These are phyloP conservation scores for Pseudopodoces humilis DNA, from an alignment of 2,113 vertebrate species.

Conservation along the genomic window DNA sequence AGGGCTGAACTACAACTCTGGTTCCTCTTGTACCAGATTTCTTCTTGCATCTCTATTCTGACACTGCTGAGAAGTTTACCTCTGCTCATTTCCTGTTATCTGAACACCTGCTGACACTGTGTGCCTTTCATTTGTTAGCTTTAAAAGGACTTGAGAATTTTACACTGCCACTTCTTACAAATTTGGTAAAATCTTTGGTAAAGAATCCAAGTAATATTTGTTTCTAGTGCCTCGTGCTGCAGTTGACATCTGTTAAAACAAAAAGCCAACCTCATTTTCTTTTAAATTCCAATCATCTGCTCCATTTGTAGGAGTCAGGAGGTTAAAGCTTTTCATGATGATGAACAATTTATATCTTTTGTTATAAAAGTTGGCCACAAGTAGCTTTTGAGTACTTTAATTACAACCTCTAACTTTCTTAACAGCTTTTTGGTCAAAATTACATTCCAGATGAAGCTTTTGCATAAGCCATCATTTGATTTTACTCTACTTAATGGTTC, in stretches of 20 bases:
- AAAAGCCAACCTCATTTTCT: slow-evolving; percentile 55
- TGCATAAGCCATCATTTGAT: neutral
- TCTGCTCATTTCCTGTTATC: slow-evolving; percentile 63
- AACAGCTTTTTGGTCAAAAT: slow-evolving; percentile 9
- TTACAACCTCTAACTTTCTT: slow-evolving; percentile 38
- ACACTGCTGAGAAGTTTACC: slow-evolving; percentile 62
- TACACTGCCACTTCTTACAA: slow-evolving; percentile 73
- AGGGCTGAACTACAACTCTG: slow-evolving; percentile 68
- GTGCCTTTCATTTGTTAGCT: slow-evolving; percentile 79
- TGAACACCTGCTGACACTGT: slow-evolving; percentile 67
- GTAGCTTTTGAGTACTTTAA: slow-evolving; percentile 6
- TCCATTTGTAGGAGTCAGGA: slow-evolving; percentile 63
- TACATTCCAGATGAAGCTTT: slow-evolving; percentile 53
- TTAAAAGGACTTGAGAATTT: slow-evolving; percentile 72
- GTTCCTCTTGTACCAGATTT: slow-evolving; percentile 40
- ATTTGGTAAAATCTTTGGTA: slow-evolving; percentile 71
- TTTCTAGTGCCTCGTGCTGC: slow-evolving; percentile 60
- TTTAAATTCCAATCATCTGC: slow-evolving; percentile 59
- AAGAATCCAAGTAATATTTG: slow-evolving; percentile 53
- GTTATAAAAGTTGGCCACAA: slow-evolving; percentile 1
- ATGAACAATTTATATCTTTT: slow-evolving; percentile 31
- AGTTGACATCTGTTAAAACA: slow-evolving; percentile 59
- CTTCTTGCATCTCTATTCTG: slow-evolving; percentile 34
- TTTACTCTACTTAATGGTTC: slow-evolving; percentile 1
- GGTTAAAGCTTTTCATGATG: slow-evolving; percentile 18